Base-by-base conservation (phyloP, 1,140 invertebrate species). In the Drosophila micromelanica region DNA sequence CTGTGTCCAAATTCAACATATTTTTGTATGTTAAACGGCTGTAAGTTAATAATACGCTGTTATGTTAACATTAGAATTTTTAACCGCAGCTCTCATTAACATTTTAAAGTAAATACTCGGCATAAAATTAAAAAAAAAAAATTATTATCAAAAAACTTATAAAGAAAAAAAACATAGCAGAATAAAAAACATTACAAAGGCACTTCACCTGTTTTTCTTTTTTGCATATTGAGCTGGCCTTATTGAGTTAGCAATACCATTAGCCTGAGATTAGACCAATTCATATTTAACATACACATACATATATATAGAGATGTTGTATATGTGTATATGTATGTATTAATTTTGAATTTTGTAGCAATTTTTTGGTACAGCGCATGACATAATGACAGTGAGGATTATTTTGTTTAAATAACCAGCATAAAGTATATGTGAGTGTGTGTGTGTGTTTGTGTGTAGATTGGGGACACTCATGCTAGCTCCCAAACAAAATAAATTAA, bases 291-390 rank as follows among this genome's bases (percentile, higher is more conserved):
- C 61, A 79, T 72, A 69, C 73, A 76, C 57, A 61, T 37, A 63
- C 43, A 84, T 43, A 67, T 61, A 57, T 68, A 38, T 20, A 51
- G 30, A 45, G 35, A 40, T 32, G 15, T 60, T 64, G 69, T 56
- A 68, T 59, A 72, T 67, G 52, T 64, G 35, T 27, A 61, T 61
- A 42, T 54, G 54, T 80, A 70, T 69, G 67, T 60, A 49, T 70
- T 49, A 65, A 59, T 80, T 81, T 81, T n/a, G 45, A 80, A 73
- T 80, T 81, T 81, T 48, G 64, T 52, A 73, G 55, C 60, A 77
- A 59, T 70, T 71, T 71, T 75, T 54, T 56, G 15, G 15, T 56
- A 51, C 5, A 38, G 42, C 30, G 45, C 62, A 61, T 73, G 43
- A 69, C 63, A 76, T 40, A 57, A 55, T 23, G 42, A 32, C 38